Evolutionary conservation across 2,113 vertebrate genomes (phyloP), one percentile per base, ranked within the genome.

Genomic region (Apistogramma diplotaenia): DNA sequence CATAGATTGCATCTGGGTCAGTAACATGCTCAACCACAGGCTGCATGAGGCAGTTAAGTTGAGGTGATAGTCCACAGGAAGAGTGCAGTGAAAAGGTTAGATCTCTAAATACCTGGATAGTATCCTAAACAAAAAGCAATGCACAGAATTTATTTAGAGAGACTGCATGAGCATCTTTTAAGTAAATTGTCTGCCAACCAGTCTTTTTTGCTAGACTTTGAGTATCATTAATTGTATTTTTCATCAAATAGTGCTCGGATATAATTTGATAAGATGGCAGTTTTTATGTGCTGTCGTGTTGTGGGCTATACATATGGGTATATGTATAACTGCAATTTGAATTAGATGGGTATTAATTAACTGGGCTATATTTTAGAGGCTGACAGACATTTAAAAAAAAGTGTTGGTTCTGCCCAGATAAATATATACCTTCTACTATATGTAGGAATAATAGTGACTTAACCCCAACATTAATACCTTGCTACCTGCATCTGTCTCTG

Each of bases 11-110:
- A 53, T 62, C 81, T 79, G 46, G 49, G 56, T 75, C 46, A 16
- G 61, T 79, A 86, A 73, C 91, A 89, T 89, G 86, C 82, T 91
- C 74, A 61, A 62, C 83, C 61, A 81, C 82, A 85, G 76, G 76
- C 58, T 72, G 72, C 73, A 61, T 19, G 35, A 86, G 37, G 80
- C 74, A 40, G 49, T 81, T 74, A 35, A 72, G n/a, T 83, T 79
- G 74, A 77, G 84, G 74, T 40, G 67, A 78, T 60, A 82, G 61
- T 60, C 7, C 21, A 40, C 9, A 54, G 3, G 21, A 25, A 55
- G 37, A 59, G 29, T n/a, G 71, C 37, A 60, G 23, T 55, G 58
- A 53, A 55, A 73, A 11, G 5, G 18, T 61, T 67, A 56, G 31
- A 46, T 21, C 5, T 57, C 62, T 31, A 4, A 27, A 19, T n/a